These are phyloP conservation scores for Masticophis lateralis DNA, from an alignment of 2,797 vertebrate species.

Conservation along the genomic window DNA sequence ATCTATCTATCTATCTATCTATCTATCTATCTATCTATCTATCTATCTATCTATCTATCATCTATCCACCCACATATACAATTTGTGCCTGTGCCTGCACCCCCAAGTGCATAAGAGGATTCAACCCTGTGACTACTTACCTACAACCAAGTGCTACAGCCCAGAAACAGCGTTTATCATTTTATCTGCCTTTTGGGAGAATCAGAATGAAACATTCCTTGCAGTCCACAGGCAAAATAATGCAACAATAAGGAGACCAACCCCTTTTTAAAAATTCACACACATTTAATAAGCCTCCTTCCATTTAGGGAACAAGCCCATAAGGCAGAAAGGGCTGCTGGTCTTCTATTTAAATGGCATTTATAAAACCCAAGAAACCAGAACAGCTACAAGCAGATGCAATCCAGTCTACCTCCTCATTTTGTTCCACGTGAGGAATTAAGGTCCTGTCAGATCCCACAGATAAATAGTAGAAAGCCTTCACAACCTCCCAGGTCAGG, in stretches of 20 bases:
- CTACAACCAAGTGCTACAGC: not conserved
- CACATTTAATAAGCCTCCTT: not conserved
- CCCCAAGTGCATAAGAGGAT: not conserved
- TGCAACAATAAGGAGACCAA: not conserved
- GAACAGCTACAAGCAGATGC: not conserved
- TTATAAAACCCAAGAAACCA: not conserved
- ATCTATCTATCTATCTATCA: not conserved
- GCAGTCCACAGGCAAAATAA: not conserved
- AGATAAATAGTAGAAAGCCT: not conserved
- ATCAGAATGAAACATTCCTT: not conserved
- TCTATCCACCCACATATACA: not conserved
- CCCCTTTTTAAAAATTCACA: not conserved
- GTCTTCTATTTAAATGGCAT: not conserved
- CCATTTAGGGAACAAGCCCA: not conserved
- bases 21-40: too few species aligned
- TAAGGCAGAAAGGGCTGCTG: not conserved
- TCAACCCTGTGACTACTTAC: not conserved
- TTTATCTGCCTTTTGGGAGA: not conserved
- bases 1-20: not conserved
- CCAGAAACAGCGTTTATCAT: not conserved
- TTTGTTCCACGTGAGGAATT: not conserved
- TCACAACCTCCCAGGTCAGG: not conserved
- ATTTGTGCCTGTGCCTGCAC: not conserved
- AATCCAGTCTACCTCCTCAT: not conserved
- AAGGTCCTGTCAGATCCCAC: not conserved